Conservation (phyloP, 2,888 invertebrate species). For the Volucella inflata region DNA sequence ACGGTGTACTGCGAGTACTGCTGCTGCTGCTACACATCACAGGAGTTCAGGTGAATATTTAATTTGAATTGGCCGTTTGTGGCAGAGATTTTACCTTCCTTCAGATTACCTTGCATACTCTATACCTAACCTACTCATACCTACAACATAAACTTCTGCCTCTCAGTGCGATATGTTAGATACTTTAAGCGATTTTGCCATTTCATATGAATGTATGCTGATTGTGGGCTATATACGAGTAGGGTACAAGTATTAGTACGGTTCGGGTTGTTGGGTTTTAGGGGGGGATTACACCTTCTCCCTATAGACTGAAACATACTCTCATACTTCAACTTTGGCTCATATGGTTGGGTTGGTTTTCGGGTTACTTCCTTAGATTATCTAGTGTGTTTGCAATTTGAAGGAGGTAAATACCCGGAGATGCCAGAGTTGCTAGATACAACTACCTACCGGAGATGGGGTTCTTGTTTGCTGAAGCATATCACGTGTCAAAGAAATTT, state of each 20-base stretch:
- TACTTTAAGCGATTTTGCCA: conserved; percentile 39
- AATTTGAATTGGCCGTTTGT: conserved; percentile 73
- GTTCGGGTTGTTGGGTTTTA: conserved; percentile 11
- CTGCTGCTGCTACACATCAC: conserved; percentile 43
- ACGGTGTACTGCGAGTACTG: conserved; percentile 16
- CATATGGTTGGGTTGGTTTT: conserved; percentile 36
- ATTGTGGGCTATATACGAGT: conserved; percentile 17
- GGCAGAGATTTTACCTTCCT: conserved; percentile 59
- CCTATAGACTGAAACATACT: conserved; percentile 18
- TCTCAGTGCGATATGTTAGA: conserved; percentile 3
- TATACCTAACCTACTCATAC: not conserved
- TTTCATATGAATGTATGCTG: conserved; percentile 53
- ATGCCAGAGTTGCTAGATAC: not conserved
- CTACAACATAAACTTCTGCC: not conserved
- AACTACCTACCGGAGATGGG: conserved; percentile 12
- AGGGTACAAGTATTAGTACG: not conserved
- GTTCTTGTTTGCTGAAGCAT: conserved; percentile 64
- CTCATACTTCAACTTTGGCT: no score
- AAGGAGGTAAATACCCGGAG: not conserved
- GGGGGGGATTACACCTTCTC: conserved; percentile 52
- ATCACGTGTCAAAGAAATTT: conserved; percentile 65
- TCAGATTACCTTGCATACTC: not conserved
- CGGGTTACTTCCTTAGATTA: conserved; percentile 60
- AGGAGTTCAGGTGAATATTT: conserved; percentile 73
- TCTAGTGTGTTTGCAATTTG: conserved; percentile 34